These are phyloP conservation scores for Diprion similis DNA, from an alignment of 1,140 invertebrate species.

Conservation along the genomic window DNA sequence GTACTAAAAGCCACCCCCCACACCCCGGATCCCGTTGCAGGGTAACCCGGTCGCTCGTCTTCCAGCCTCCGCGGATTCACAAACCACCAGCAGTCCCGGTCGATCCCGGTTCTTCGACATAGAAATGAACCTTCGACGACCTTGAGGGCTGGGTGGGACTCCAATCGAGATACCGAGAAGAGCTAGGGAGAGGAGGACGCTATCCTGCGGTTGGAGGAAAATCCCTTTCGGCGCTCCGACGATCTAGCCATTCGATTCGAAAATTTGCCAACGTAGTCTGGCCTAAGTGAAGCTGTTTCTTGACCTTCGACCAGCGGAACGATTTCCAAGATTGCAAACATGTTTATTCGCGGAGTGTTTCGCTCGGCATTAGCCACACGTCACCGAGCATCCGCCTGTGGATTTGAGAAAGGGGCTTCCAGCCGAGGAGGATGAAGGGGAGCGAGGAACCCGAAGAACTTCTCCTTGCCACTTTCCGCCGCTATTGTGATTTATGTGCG, in stretches of 20 bases:
- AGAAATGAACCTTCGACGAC: background rate
- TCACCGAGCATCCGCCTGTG: conserved; percentile 15
- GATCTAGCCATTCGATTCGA: background rate
- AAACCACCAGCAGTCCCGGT: background rate
- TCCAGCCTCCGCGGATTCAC: background rate
- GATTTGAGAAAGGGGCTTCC: background rate
- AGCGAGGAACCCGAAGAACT: conserved; percentile 40
- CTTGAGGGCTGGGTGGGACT: background rate
- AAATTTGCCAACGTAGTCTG: no score
- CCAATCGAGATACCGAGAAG: background rate
- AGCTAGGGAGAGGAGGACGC: background rate
- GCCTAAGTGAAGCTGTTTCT: no score
- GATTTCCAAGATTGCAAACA: background rate
- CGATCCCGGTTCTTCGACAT: background rate
- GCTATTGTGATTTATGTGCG: conserved; percentile 61
- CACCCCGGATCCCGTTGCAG: no score
- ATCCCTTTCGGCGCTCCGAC: background rate
- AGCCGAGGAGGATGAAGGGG: no score
- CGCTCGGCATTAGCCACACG: conserved; percentile 19
- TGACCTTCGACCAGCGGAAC: no score
- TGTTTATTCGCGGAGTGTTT: conserved; percentile 16
- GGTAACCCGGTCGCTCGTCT: background rate
- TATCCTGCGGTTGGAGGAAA: background rate
- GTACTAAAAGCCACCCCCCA: background rate
- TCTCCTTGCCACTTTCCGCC: conserved; percentile 50